Conservation (phyloP, 2,797 vertebrate species). For the Coreius guichenoti region DNA sequence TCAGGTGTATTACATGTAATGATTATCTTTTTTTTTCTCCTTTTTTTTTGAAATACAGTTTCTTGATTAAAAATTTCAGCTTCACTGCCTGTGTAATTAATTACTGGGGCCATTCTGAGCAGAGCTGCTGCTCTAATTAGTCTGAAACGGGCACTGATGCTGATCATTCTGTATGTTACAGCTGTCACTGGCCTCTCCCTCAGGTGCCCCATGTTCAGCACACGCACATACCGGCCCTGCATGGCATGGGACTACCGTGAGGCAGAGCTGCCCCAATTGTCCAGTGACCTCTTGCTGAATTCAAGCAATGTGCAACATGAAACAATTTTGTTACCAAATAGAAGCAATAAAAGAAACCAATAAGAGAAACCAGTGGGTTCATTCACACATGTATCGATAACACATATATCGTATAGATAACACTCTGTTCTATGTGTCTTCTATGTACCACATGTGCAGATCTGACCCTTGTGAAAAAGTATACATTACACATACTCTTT, state of each 20-base stretch:
- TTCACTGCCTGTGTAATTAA: conserved; percentile 83
- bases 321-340: neutral
- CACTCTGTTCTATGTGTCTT: neutral
- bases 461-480: neutral
- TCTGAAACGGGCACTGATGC: conserved; percentile 77
- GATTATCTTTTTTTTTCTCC: conserved; percentile 70
- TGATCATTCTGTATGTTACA: conserved; percentile 76
- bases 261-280: conserved; percentile 39
- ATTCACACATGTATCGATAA: neutral
- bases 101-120: conserved; percentile 80
- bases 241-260: neutral
- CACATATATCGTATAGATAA: neutral
- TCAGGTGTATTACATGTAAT: conserved; percentile 78
- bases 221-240: conserved; percentile 17
- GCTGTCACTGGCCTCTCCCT: conserved; percentile 77
- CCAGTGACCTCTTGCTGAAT: conserved; percentile 42
- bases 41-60: conserved; percentile 69
- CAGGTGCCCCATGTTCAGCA: conserved; percentile 64
- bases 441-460: neutral
- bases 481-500: neutral
- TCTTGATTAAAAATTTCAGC: conserved; percentile 86
- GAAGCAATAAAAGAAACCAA: neutral
- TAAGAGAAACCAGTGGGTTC: neutral
- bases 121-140: conserved; percentile 78
- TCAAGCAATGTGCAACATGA: conserved; percentile 16